These are phyloP conservation scores for Pomatostomus ruficeps DNA, from an alignment of 2,113 vertebrate genomes.

Conservation along the genomic window DNA sequence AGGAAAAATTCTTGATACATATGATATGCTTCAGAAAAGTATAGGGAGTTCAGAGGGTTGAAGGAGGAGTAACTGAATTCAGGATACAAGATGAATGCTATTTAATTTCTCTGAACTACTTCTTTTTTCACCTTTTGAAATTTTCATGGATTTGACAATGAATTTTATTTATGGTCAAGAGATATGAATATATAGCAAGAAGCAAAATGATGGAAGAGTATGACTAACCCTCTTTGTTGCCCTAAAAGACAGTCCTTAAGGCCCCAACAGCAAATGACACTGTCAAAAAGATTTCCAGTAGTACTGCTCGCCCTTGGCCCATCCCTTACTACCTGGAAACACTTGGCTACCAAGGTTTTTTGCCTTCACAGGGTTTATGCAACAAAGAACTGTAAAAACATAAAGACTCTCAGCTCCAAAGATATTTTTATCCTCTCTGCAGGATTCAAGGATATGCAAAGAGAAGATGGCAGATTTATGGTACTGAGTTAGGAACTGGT, in stretches of 20 bases:
- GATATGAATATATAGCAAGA: background rate
- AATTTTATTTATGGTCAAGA: background rate
- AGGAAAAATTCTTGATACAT: background rate
- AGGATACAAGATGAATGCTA: background rate
- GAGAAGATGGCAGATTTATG: background rate
- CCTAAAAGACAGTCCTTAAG: background rate
- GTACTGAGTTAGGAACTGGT: background rate
- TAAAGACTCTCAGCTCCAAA: background rate
- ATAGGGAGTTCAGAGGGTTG: background rate
- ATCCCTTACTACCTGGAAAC: background rate
- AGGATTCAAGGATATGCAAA: conserved; percentile 17
- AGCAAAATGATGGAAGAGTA: background rate
- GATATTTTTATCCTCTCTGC: conserved; percentile 20
- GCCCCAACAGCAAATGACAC: background rate
- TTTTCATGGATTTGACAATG: background rate
- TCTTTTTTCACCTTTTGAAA: background rate
- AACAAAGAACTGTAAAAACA: background rate
- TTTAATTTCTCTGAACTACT: background rate
- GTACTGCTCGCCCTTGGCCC: background rate
- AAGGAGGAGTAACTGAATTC: background rate
- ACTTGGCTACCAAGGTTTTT: background rate
- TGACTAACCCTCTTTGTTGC: background rate
- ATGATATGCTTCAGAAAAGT: background rate
- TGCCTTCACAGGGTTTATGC: background rate
- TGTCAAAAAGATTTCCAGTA: background rate